Evolutionary conservation across 2,797 vertebrate genomes (phyloP).

Genomic region (Centroberyx gerrardi): DNA sequence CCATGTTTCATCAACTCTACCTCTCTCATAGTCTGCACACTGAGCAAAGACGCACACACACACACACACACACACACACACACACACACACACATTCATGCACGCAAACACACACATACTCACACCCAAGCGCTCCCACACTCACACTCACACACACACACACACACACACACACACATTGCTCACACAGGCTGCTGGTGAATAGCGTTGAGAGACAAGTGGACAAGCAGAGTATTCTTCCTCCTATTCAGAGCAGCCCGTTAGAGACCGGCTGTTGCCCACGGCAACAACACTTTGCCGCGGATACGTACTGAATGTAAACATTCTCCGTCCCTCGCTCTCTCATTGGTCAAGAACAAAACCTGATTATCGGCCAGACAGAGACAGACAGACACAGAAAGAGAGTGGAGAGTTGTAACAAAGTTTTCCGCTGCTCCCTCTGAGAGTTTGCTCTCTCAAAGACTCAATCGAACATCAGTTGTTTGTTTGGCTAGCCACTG

Average conservation of each 20-base stretch:
- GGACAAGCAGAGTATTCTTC: conserved; percentile 86
- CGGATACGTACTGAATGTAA: conserved; percentile 86
- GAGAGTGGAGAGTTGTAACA: conserved; percentile 74
- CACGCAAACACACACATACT: conserved; percentile 32
- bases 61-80: neutral
- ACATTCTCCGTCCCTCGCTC: conserved; percentile 79
- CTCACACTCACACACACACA: conserved; percentile 26
- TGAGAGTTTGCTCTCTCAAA: conserved; percentile 75
- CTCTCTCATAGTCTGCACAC: conserved; percentile 61
- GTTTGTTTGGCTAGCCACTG: conserved; percentile 84
- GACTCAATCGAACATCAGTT: conserved; percentile 77
- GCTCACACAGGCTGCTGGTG: conserved; percentile 63
- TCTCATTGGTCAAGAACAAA: conserved; percentile 82
- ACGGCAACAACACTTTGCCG: conserved; percentile 81
- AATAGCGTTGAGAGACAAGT: conserved; percentile 82
- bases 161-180: conserved; percentile 40
- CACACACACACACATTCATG: neutral
- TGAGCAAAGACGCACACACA: neutral
- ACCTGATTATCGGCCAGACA: conserved; percentile 76
- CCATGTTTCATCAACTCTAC: conserved; percentile 66
- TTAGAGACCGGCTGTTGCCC: conserved; percentile 83
- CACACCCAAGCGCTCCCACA: conserved; percentile 8
- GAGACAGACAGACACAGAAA: conserved; percentile 71
- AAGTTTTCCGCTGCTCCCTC: conserved; percentile 78
- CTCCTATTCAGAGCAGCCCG: conserved; percentile 79